These are phyloP conservation scores for Cephalopholis sonnerati DNA, from an alignment of 2,113 vertebrate species.

Conservation along the genomic window DNA sequence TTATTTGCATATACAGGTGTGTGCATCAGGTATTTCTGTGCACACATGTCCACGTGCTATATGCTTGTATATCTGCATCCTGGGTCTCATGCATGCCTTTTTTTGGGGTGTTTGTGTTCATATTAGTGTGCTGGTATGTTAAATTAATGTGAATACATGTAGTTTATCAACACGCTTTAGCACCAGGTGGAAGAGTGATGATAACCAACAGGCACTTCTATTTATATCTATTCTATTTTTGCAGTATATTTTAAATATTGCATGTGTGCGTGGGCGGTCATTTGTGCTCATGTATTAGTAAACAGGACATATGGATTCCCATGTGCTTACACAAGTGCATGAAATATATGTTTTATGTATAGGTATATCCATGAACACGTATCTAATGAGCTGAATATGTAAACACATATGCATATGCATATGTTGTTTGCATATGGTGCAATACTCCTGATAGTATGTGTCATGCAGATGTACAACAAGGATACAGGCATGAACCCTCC, in stretches of 20 bases:
- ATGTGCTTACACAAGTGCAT: neutral
- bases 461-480: neutral
- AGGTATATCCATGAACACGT: neutral
- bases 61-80: neutral
- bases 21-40: conserved; percentile 1
- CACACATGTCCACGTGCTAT: neutral
- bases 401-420: neutral
- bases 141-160: neutral
- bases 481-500: neutral
- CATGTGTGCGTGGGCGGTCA: neutral
- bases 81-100: neutral
- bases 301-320: neutral
- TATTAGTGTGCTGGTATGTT: neutral
- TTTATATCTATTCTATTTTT: neutral
- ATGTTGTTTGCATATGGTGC: neutral
- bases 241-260: neutral
- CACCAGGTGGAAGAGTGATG: neutral
- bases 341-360: neutral
- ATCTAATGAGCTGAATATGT: neutral
- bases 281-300: neutral
- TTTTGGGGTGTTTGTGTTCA: neutral
- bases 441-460: neutral
- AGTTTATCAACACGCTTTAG: neutral
- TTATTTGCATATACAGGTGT: conserved; percentile 58
- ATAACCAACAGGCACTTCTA: neutral